Percentiles rank a stretch among this genome's conserved stretches.
phyloP scores from a whole-genome alignment of 2,888 invertebrate genomes.

The Spodoptera picta region DNA sequence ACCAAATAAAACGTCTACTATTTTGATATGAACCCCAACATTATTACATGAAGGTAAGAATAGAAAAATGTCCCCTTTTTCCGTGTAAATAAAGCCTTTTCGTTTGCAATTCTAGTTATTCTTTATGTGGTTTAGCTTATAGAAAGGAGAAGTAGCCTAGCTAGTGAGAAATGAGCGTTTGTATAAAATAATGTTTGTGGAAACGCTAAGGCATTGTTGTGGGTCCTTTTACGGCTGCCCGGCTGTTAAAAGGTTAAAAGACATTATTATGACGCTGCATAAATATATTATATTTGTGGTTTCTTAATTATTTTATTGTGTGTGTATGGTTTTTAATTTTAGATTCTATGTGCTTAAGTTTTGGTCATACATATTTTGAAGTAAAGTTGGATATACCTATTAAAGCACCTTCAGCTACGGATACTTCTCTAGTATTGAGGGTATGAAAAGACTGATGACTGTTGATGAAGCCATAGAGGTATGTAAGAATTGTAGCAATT shows the following conservation, averaged over 20 bases:
- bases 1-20: too few species aligned
- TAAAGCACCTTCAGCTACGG: too few species aligned
- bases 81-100: slow-evolving; percentile 16
- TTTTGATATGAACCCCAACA: too few species aligned
- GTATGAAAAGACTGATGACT: too few species aligned
- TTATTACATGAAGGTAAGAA: too few species aligned
- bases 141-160: slow-evolving; percentile 16
- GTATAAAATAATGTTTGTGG: slow-evolving; percentile 20
- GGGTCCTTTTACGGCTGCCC: background rate
- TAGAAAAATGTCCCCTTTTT: slow-evolving; percentile 4
- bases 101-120: slow-evolving; percentile 20
- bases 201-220: slow-evolving; percentile 18
- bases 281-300: background rate
- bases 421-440: too few species aligned
- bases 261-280: background rate
- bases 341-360: too few species aligned
- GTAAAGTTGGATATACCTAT: too few species aligned
- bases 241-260: slow-evolving; percentile 1
- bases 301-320: background rate
- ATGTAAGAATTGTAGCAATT: too few species aligned
- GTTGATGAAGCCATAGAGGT: too few species aligned
- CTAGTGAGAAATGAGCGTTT: slow-evolving; percentile 1
- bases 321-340: too few species aligned
- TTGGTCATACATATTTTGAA: too few species aligned
- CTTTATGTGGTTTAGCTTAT: slow-evolving; percentile 24